Evolutionary conservation across 2,888 invertebrate genomes (phyloP), one percentile per base, ranked within the genome.

Genomic region (Aspidapion aeneum): DNA sequence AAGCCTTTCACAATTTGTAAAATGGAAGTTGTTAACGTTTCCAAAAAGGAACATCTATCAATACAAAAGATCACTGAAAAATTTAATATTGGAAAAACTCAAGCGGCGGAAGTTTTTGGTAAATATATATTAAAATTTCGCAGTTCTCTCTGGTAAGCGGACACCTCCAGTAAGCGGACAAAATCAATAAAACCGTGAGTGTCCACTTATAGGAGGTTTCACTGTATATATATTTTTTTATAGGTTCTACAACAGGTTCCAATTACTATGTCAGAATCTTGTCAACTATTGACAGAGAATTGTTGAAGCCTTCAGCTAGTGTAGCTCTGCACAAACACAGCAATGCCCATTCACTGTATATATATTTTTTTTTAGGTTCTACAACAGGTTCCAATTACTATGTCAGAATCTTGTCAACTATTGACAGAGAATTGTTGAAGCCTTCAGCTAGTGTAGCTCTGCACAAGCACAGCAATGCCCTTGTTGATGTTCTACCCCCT

Each of bases 311-410:
- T 0, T 98, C 98, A 1, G 97, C 98, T 16, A 98, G 97, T 69
- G 99, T 99, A 21, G 98, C 98, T 18, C 85, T 99, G 35, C 99
- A 99, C 80, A 99, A 99, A 79, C 98, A 99, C 81, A 98, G 98
- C 75, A 99, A 99, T 86, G 98, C 17, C 51, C 18, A 51, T n/a
- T 48, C n/a, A 18, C n/a, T 7, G 3, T 18, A 22, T 48, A 52
- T 17, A 52, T 56, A 5, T 62, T 98, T 98, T 66, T 99, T 99
- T 74, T 98, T 99, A 19, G 98, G 98, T 57, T 98, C 98, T 57
- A 99, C 98, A 18, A 98, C 98, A 49, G 98, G 99, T 22, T 99
- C 98, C 1, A 99, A 99, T 82, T 99, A 99, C 81, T 99, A 97
- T 83, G 99, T 99, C 16, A 88, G 98, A 18, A 99, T 99, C 77